A percentile compares a stretch with the other conserved stretches of the same genome.
Evolutionary conservation across 35 echinoderm and acorn worm species (phyloP).

Genomic region (Hemicentrotus pulcherrimus): DNA sequence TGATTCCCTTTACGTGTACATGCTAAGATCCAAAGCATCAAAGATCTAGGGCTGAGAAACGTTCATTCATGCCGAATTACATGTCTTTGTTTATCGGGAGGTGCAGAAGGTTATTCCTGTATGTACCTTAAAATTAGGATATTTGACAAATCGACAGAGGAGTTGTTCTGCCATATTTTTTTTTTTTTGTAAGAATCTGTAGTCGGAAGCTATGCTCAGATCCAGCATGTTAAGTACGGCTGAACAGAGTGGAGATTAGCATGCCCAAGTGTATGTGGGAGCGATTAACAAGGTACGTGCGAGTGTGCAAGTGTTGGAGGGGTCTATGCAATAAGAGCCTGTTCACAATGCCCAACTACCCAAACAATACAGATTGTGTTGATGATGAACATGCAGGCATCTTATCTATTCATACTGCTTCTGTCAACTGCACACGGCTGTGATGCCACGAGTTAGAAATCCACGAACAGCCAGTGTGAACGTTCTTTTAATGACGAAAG

Average conservation of each 20-base stretch:
- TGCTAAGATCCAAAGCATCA: neutral
- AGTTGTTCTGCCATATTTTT: neutral
- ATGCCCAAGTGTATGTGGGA: neutral
- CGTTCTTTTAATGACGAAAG: too few species aligned
- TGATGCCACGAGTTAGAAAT: neutral
- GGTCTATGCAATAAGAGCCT: neutral
- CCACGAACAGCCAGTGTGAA: neutral
- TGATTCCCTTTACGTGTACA: neutral
- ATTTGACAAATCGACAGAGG: neutral
- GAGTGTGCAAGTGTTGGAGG: neutral
- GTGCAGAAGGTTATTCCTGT: neutral
- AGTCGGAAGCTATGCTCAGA: neutral
- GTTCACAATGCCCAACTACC: neutral
- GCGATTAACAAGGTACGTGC: neutral
- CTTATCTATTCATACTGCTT: neutral
- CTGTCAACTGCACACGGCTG: neutral
- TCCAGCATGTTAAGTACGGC: neutral
- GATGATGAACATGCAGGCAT: conserved; percentile 8
- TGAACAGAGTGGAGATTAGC: neutral
- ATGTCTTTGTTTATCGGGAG: neutral
- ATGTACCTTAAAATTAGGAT: neutral
- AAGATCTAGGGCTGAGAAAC: neutral
- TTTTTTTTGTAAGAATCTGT: neutral
- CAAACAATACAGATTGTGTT: neutral
- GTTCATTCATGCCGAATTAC: neutral